Conservation (phyloP, 2,113 vertebrate genomes). For the Nasalis larvatus region DNA sequence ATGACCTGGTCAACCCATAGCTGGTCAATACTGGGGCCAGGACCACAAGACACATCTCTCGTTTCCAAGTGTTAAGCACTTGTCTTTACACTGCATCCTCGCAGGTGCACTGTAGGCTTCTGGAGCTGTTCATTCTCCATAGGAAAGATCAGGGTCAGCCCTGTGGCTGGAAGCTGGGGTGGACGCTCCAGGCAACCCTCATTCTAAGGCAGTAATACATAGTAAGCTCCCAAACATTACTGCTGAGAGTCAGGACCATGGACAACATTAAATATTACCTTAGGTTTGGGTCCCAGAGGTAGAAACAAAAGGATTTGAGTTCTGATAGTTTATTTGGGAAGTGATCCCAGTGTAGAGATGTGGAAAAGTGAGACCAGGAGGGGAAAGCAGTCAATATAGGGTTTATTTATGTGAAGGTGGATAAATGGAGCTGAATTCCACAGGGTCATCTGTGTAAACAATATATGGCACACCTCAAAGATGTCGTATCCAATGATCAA, state of each 20-base stretch:
- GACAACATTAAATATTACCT: neutral
- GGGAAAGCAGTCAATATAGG: neutral
- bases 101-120: neutral
- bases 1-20: neutral
- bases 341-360: neutral
- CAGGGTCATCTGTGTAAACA: neutral
- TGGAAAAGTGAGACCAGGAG: neutral
- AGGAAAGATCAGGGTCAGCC: neutral
- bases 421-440: neutral
- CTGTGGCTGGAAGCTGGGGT: neutral
- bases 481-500: neutral
- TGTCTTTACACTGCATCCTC: neutral
- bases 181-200: neutral
- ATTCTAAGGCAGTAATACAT: neutral
- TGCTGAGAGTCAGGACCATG: neutral
- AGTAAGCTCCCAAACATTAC: neutral
- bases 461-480: neutral
- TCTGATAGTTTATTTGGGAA: neutral
- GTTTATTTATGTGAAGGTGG: neutral
- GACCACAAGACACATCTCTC: neutral
- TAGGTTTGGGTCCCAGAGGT: neutral
- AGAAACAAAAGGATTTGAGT: neutral
- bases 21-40: neutral
- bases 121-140: neutral
- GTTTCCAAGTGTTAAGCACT: neutral